Conservation (phyloP, 2,113 vertebrate genomes). For the Tragulus kanchil region DNA sequence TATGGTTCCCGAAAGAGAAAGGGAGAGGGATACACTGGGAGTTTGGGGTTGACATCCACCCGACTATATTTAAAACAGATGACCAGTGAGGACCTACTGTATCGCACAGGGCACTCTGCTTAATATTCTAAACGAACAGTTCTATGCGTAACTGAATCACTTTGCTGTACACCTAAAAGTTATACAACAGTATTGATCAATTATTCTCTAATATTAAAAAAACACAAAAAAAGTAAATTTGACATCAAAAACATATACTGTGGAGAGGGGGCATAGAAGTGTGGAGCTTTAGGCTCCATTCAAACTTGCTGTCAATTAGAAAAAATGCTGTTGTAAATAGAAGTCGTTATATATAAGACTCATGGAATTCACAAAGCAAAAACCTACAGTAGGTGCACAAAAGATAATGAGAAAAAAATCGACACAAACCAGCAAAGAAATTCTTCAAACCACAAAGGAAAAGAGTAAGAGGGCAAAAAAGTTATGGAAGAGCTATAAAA, state of each 20-base stretch:
- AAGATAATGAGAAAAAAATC: background rate
- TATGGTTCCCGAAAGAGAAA: background rate
- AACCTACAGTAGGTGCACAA: background rate
- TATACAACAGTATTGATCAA: background rate
- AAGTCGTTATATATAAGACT: background rate
- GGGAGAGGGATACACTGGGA: background rate
- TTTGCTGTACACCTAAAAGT: background rate
- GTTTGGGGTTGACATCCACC: background rate
- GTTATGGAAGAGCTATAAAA: background rate
- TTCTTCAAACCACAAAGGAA: background rate
- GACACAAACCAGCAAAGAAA: background rate
- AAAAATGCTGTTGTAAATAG: background rate
- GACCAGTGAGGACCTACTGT: background rate
- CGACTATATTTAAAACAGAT: background rate
- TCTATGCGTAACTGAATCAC: background rate
- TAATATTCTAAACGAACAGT: background rate
- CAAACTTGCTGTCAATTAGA: background rate
- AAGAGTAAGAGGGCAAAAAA: background rate
- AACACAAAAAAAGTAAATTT: background rate
- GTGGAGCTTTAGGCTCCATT: background rate
- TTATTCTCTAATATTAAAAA: background rate
- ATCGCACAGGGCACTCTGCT: background rate
- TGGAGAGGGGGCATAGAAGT: background rate
- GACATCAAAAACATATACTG: background rate
- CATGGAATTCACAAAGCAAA: background rate